These are phyloP conservation scores for Brienomyrus brachyistius DNA, from an alignment of 2,113 vertebrate species.

Conservation along the genomic window DNA sequence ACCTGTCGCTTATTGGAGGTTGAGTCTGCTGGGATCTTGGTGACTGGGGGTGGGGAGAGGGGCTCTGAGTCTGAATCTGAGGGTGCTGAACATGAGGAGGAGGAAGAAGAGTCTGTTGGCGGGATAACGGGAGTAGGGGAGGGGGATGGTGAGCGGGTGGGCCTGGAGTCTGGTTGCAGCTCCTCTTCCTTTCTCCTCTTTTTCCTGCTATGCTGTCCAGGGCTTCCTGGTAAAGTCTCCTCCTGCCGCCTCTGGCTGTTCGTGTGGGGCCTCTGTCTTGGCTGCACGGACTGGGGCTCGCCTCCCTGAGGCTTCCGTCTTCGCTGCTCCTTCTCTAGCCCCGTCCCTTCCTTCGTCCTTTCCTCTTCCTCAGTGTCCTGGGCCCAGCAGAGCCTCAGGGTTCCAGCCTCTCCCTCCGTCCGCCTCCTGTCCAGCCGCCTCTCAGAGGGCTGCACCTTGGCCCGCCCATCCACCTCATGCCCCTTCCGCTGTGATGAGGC, in stretches of 20 bases:
- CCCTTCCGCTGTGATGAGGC: not conserved
- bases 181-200: not conserved
- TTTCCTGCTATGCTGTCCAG: not conserved
- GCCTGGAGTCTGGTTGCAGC: not conserved
- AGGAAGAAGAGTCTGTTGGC: slow-evolving; percentile 49
- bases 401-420: not conserved
- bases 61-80: slow-evolving; percentile 74
- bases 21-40: slow-evolving; percentile 60
- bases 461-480: not conserved
- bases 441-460: not conserved
- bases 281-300: slow-evolving; percentile 33
- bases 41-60: slow-evolving; percentile 46
- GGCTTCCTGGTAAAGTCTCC: slow-evolving; percentile 26
- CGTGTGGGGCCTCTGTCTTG: slow-evolving; percentile 50
- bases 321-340: not conserved
- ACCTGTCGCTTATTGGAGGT: slow-evolving; percentile 54
- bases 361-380: not conserved
- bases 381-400: not conserved
- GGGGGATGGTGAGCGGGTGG: slow-evolving; percentile 52
- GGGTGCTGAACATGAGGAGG: slow-evolving; percentile 43
- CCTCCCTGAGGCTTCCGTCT: not conserved
- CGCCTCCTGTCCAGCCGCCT: not conserved
- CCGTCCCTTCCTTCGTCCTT: not conserved
- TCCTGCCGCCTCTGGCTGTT: slow-evolving; percentile 40
- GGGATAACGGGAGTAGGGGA: slow-evolving; percentile 47